Conservation (phyloP, 2,888 invertebrate genomes). For the Pterostichus niger region DNA sequence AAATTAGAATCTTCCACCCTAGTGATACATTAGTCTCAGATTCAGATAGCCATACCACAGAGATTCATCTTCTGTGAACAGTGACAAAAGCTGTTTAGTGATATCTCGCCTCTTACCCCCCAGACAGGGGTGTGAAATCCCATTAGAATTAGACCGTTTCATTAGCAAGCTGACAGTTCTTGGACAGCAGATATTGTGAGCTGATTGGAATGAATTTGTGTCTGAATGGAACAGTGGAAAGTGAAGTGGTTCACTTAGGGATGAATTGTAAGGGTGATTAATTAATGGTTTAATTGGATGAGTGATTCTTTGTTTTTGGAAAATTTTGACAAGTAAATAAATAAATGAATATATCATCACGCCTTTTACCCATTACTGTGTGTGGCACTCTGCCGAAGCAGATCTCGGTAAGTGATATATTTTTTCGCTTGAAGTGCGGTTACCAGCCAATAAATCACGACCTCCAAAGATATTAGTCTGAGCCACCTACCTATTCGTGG, state of each 20-base stretch:
- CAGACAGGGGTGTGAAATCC: slow-evolving; percentile 2
- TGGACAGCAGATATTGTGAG: background rate
- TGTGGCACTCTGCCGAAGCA: too few species aligned
- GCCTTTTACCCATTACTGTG: too few species aligned
- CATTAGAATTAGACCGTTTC: slow-evolving; percentile 11
- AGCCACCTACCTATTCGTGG: too few species aligned
- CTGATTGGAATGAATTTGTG: slow-evolving; percentile 11
- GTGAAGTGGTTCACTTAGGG: background rate
- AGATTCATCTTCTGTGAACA: background rate
- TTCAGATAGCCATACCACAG: background rate
- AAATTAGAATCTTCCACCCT: background rate
- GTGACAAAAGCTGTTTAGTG: background rate
- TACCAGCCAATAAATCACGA: too few species aligned
- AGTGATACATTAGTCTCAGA: background rate
- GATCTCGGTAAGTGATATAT: too few species aligned
- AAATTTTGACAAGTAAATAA: too few species aligned
- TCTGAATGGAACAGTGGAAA: background rate
- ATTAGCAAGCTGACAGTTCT: slow-evolving; percentile 11
- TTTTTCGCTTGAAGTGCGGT: too few species aligned
- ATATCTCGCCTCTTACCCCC: background rate
- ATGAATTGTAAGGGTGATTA: background rate
- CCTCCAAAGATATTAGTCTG: too few species aligned
- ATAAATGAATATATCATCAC: too few species aligned
- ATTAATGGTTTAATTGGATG: background rate
- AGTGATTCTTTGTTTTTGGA: too few species aligned